A percentile compares a stretch with the other conserved stretches of the same genome.
Evolutionary conservation across 2,797 vertebrate genomes (phyloP).

Genomic region (Acipenser ruthenus): DNA sequence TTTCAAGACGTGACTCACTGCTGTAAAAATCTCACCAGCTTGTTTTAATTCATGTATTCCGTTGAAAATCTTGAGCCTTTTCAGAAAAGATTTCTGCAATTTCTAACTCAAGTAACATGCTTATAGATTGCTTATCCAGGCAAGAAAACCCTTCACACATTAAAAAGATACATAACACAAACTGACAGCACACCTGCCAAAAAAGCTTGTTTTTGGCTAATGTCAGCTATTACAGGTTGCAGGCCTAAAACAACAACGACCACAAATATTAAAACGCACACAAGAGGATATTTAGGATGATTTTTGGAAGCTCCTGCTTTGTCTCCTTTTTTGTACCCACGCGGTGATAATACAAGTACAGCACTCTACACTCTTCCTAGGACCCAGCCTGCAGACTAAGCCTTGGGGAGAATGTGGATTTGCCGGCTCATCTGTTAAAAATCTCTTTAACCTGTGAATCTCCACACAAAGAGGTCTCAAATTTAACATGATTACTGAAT

Average conservation of each 20-base stretch:
- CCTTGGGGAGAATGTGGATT: slow-evolving; percentile 1
- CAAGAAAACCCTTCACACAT: background rate
- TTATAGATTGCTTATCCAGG: too few species aligned
- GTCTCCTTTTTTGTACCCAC: background rate
- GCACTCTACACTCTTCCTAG: slow-evolving; percentile 24
- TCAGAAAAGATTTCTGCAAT: too few species aligned
- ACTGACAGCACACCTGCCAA: background rate
- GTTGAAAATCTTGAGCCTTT: too few species aligned
- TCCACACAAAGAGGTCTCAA: slow-evolving; percentile 27
- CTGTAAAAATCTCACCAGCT: too few species aligned
- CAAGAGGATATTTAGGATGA: background rate
- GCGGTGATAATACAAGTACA: slow-evolving; percentile 14
- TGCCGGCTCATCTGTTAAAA: slow-evolving; percentile 15
- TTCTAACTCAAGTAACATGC: too few species aligned
- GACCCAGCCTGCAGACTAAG: slow-evolving; percentile 8
- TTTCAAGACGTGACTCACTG: too few species aligned
- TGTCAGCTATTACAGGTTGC: background rate
- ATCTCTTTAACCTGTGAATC: slow-evolving; percentile 29
- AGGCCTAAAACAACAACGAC: background rate
- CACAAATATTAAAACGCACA: too few species aligned
- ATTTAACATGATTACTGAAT: slow-evolving; percentile 13
- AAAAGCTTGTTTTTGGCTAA: background rate
- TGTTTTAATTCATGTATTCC: too few species aligned
- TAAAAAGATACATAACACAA: background rate
- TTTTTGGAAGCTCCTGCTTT: background rate